Evolutionary conservation across 2,113 vertebrate species (phyloP).

Genomic region (Arothron firmamentum): DNA sequence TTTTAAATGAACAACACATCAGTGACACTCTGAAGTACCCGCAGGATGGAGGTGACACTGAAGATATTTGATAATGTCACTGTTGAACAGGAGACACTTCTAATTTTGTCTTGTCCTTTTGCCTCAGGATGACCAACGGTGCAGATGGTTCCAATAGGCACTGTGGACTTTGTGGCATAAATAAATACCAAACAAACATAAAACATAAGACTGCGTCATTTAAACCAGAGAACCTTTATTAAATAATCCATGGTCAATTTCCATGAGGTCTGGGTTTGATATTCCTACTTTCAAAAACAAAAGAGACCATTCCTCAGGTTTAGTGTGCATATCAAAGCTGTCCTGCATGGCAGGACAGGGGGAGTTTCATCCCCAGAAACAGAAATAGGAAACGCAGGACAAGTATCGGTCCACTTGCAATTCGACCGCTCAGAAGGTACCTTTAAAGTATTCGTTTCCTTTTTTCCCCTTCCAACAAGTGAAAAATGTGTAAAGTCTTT

Average conservation of each 20-base stretch:
- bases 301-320: constrained; percentile 54
- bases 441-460: background rate
- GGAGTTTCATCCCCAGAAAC: constrained; percentile 56
- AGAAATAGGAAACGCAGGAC: constrained; percentile 41
- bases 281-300: constrained; percentile 53
- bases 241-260: constrained; percentile 70
- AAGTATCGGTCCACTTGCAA: constrained; percentile 44
- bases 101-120: no score
- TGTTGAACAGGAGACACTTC: no score
- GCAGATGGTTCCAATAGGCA: no score
- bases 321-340: constrained; percentile 69
- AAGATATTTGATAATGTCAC: no score
- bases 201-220: constrained; percentile 44
- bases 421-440: constrained; percentile 5
- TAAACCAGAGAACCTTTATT: constrained; percentile 74
- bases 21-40: no score
- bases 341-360: constrained; percentile 71
- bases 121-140: background rate
- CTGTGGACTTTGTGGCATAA: no score
- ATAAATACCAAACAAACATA: background rate
- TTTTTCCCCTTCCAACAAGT: background rate
- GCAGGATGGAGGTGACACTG: no score
- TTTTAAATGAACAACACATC: no score
- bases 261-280: constrained; percentile 66
- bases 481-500: no score